Percentiles rank a stretch among this genome's conserved stretches.
Conservation (phyloP, 1,140 invertebrate genomes). For the Oncopodura yosiiana region DNA sequence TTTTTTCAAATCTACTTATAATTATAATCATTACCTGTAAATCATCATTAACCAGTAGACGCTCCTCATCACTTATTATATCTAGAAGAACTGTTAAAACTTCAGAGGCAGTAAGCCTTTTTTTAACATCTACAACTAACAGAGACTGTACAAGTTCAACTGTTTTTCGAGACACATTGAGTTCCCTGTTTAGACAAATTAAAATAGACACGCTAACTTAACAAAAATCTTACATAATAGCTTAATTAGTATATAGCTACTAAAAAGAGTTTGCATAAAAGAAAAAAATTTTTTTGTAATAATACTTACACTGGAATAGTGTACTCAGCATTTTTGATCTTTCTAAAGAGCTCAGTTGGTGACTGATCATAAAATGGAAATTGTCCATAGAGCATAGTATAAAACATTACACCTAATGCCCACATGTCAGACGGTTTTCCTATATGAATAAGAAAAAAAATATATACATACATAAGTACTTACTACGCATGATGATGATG, state of each 20-base stretch:
- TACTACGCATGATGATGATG: no score
- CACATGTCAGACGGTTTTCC: constrained; percentile 78
- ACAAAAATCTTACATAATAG: background rate
- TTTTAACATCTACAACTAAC: constrained; percentile 48
- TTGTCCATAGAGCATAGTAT: constrained; percentile 77
- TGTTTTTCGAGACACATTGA: constrained; percentile 3
- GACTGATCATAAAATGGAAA: constrained; percentile 74
- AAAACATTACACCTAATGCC: constrained; percentile 71
- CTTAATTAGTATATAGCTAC: background rate
- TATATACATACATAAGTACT: background rate
- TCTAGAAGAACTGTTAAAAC: constrained; percentile 46
- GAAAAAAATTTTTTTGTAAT: background rate
- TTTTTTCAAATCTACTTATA: background rate
- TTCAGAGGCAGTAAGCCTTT: constrained; percentile 50
- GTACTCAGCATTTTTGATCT: constrained; percentile 61
- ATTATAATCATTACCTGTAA: constrained; percentile 10
- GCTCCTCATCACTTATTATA: constrained; percentile 39
- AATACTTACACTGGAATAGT: constrained; percentile 54
- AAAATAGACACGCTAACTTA: background rate
- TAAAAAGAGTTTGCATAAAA: background rate
- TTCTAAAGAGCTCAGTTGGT: constrained; percentile 65
- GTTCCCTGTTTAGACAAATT: constrained; percentile 9
- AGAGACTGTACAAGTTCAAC: constrained; percentile 46
- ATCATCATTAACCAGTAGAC: constrained; percentile 8
- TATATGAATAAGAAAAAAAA: constrained; percentile 37